Evolutionary conservation across 2,888 invertebrate genomes (phyloP).

Genomic region (Erannis defoliaria): DNA sequence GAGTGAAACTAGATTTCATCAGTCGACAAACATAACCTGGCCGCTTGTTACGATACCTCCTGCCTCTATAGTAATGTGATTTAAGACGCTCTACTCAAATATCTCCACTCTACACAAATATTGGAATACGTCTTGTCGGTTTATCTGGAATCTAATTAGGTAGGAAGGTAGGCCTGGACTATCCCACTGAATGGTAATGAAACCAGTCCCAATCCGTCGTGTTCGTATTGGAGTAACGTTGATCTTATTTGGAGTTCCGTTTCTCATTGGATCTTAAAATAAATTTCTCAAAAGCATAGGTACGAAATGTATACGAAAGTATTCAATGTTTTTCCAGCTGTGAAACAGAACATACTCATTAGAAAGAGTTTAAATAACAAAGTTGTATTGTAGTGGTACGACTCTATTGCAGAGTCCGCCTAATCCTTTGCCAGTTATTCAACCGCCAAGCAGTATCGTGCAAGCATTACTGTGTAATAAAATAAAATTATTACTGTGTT

Average conservation of each 20-base stretch:
- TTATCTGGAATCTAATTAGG: slow-evolving; percentile 70
- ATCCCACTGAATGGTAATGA: slow-evolving; percentile 72
- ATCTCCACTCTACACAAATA: slow-evolving; percentile 74
- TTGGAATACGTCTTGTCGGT: slow-evolving; percentile 76
- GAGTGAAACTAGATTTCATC: slow-evolving; percentile 80
- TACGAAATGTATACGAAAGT: not conserved
- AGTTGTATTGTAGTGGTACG: no score
- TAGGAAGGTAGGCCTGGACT: slow-evolving; percentile 70
- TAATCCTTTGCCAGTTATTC: no score
- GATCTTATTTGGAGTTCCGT: slow-evolving; percentile 7
- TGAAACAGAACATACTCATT: not conserved
- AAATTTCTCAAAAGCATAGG: slow-evolving; percentile 11
- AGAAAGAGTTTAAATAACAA: no score
- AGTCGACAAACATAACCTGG: slow-evolving; percentile 71
- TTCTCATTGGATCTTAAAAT: slow-evolving; percentile 35
- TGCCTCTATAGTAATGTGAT: slow-evolving; percentile 70
- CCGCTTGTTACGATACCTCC: slow-evolving; percentile 68
- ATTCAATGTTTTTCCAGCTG: not conserved
- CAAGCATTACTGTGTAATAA: no score
- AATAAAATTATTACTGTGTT: no score
- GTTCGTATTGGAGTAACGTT: slow-evolving; percentile 36
- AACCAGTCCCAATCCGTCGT: slow-evolving; percentile 48
- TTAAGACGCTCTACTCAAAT: slow-evolving; percentile 82
- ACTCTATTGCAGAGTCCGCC: no score
- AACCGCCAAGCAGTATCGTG: no score